Conservation (phyloP, 2,113 vertebrate species). For the Psilopsiagon aymara region DNA sequence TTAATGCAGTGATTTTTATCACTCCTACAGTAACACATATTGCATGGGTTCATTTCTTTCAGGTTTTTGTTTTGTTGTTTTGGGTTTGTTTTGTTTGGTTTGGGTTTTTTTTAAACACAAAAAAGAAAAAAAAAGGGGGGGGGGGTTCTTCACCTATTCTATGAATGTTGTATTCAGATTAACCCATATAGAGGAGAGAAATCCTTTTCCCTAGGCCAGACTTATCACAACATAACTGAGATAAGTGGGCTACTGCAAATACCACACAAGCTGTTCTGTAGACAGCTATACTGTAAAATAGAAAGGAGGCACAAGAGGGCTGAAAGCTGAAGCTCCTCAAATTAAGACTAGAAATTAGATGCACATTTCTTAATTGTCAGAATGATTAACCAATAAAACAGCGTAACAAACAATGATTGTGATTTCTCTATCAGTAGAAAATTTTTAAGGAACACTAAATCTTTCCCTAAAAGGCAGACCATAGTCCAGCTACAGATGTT, state of each 20-base stretch:
- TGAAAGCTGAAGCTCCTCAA: neutral
- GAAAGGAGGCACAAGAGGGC: neutral
- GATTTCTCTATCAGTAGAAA: neutral
- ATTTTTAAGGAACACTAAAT: neutral
- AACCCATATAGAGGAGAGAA: neutral
- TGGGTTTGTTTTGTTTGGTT: neutral
- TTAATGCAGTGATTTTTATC: neutral
- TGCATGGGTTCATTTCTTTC: neutral
- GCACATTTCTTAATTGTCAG: neutral
- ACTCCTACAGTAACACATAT: neutral
- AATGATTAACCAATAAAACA: neutral
- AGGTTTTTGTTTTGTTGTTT: neutral
- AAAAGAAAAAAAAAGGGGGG: neutral
- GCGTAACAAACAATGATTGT: rapidly evolving
- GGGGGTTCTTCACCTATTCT: neutral
- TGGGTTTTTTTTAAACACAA: neutral
- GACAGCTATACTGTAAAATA: neutral
- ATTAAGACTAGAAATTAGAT: neutral
- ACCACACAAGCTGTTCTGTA: neutral
- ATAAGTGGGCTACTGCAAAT: neutral
- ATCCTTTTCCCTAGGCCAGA: neutral
- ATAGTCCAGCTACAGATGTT: neutral
- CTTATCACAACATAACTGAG: neutral
- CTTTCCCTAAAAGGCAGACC: neutral
- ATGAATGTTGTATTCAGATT: neutral